Evolutionary conservation across 2,797 vertebrate genomes (phyloP).

Genomic region (Momotus momota): DNA sequence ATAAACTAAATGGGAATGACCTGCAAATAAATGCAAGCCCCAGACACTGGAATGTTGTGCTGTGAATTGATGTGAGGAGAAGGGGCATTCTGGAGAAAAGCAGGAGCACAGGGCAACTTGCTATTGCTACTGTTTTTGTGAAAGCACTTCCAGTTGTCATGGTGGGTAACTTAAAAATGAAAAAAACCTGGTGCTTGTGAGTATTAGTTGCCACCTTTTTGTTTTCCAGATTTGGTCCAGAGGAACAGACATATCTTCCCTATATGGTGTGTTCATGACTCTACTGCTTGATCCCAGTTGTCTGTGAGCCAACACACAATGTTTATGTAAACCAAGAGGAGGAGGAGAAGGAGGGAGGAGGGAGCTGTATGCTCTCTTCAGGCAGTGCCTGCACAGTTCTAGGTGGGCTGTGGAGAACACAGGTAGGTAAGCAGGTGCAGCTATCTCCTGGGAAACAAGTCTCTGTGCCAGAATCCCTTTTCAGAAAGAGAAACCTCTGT

Average conservation of each 20-base stretch:
- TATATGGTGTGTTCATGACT: neutral
- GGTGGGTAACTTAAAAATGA: neutral
- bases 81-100: neutral
- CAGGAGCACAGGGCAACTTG: neutral
- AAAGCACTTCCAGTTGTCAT: neutral
- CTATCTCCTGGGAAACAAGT: neutral
- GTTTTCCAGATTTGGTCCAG: neutral
- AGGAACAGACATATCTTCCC: neutral
- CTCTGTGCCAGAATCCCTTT: neutral
- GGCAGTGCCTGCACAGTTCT: fast-evolving
- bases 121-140: neutral
- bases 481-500: neutral
- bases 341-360: neutral
- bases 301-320: neutral
- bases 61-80: neutral
- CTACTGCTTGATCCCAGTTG: neutral
- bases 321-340: neutral
- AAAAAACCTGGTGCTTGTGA: neutral
- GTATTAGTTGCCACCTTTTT: neutral
- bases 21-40: neutral
- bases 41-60: neutral
- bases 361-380: neutral
- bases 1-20: neutral
- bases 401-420: neutral
- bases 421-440: neutral